Base-by-base conservation (phyloP, 2,888 invertebrate genomes). In the Portevinia maculata region DNA sequence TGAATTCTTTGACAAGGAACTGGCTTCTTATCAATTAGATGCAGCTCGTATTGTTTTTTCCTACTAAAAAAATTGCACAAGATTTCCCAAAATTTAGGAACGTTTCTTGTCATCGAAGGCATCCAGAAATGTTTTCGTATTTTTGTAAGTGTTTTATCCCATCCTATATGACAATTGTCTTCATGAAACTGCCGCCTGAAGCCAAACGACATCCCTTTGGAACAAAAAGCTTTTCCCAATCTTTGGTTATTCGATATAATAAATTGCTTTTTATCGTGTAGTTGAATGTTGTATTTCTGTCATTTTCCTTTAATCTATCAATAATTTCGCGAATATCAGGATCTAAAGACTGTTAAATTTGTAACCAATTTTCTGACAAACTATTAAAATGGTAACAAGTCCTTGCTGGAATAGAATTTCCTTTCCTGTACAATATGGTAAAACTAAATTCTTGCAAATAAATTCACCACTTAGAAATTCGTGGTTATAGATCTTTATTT, bases 101-200 rank as follows among this genome's bases (percentile, higher is more conserved):
- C 67, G 41, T 84, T 67, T 52, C 52, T 84, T 32, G 73, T 37
- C 67, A 73, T 84, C n/a, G 13, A 39, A 2, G 71, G 78, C 74
- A 71, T 84, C 71, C 71, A 78, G 48, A 84, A 74, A 9, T 84
- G 53, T 46, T 57, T 52, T 24, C 55, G 34, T 44, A 84, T 52
- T 48, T 84, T 84, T 19, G 19, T 15, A 8, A 84, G 34, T 7
- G 74, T 75, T 32, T 84, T 84, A 34, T 79, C 75, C 84, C 84
- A 84, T 34, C 70, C 84, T 41, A 84, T 64, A 30, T 84, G 74
- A 41, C 79, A 84, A 39, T 84, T 84, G 15, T 84, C 84, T 30
- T 84, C 71, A 37, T 73, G 69, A 44, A 39, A 79, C 24, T 60
- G 71, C 28, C 65, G 74, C 50, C 71, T 79, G 44, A 15, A 7